Evolutionary conservation across 2,797 vertebrate species (phyloP).

Genomic region (Enteromius mattozi): DNA sequence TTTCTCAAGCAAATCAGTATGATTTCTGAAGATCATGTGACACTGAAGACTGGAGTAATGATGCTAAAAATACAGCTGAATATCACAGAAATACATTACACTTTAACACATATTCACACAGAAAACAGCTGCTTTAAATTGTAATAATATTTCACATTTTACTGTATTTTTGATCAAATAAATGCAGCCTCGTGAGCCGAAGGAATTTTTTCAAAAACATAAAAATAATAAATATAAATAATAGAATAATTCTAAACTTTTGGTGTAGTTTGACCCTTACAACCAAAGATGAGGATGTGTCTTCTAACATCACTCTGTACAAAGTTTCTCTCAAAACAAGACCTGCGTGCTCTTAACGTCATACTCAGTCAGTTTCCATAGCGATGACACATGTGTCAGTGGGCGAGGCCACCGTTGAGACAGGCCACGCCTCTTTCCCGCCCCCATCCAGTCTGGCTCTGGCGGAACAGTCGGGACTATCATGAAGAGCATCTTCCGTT

Average conservation of each 20-base stretch:
- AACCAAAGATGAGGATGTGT: neutral
- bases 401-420: slow-evolving; percentile 46
- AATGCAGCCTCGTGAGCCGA: neutral
- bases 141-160: neutral
- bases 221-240: no score
- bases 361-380: slow-evolving; percentile 74
- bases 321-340: neutral
- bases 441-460: slow-evolving; percentile 62
- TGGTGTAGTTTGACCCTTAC: neutral
- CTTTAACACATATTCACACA: no score
- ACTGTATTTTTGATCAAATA: neutral
- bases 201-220: neutral
- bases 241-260: neutral
- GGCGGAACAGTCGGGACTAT: slow-evolving; percentile 77
- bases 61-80: no score
- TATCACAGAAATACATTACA: no score
- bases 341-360: neutral
- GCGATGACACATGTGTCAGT: slow-evolving; percentile 70
- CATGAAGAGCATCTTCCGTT: slow-evolving; percentile 70
- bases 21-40: no score
- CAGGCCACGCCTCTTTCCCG: slow-evolving; percentile 59
- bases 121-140: no score
- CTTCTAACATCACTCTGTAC: neutral
- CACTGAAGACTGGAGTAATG: no score
- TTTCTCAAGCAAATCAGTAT: no score